These are phyloP conservation scores for Gallinago jamesoni DNA, from an alignment of 2,113 vertebrate genomes.

Conservation along the genomic window DNA sequence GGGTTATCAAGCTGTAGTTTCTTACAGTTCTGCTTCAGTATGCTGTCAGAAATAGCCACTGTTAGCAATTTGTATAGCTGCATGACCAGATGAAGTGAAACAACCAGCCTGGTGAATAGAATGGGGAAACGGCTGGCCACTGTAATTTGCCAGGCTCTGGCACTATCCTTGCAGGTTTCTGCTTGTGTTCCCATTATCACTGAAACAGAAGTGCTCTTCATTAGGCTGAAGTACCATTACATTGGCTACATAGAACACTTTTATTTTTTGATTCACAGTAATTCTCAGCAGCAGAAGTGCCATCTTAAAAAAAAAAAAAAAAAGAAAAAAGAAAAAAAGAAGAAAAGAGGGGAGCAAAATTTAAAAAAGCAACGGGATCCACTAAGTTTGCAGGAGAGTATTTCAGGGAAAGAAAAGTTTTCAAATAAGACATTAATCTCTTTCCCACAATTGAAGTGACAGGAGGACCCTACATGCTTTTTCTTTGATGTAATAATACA, in stretches of 20 bases:
- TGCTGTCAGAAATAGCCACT: background rate
- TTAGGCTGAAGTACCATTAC: slow-evolving; percentile 14
- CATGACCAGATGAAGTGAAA: background rate
- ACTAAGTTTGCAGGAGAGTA: background rate
- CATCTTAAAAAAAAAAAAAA: background rate
- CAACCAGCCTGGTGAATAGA: background rate
- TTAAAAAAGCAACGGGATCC: background rate
- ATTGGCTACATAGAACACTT: background rate
- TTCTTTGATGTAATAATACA: background rate
- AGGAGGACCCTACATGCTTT: background rate
- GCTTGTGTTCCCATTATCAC: background rate
- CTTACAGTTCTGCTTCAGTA: background rate
- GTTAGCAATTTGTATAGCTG: background rate
- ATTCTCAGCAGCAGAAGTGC: background rate
- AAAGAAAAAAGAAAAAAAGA: background rate
- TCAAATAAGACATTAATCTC: background rate
- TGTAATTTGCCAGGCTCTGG: background rate
- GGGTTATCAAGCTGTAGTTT: background rate
- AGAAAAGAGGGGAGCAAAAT: background rate
- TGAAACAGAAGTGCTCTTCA: slow-evolving; percentile 8
- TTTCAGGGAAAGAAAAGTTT: background rate
- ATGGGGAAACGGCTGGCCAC: background rate
- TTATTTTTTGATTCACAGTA: background rate
- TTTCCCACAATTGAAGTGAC: background rate
- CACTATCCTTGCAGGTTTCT: background rate